Percentiles rank a stretch among this genome's conserved stretches.
Evolutionary conservation across 2,888 invertebrate genomes (phyloP).

Genomic region (Aphrophora alni): DNA sequence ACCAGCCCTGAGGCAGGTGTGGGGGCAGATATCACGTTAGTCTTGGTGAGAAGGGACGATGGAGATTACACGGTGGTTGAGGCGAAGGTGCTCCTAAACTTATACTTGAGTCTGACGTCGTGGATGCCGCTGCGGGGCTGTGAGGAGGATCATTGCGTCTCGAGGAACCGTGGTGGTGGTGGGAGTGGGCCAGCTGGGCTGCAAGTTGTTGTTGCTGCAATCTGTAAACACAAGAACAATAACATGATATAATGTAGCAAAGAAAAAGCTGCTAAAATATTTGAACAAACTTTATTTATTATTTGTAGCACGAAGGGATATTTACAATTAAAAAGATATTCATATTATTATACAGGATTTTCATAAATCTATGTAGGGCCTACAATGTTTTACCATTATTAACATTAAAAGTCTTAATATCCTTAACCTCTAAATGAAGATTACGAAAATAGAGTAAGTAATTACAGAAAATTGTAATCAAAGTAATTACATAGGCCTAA

Average conservation of each 20-base stretch:
- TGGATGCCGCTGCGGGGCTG: slow-evolving; percentile 51
- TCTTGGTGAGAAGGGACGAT: slow-evolving; percentile 52
- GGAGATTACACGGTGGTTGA: slow-evolving; percentile 48
- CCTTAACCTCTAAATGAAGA: too few relatives aligned
- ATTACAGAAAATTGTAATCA: too few relatives aligned
- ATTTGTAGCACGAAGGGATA: neutral
- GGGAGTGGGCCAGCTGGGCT: slow-evolving; percentile 52
- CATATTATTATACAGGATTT: neutral
- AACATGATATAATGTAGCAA: too few relatives aligned
- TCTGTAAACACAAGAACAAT: slow-evolving; percentile 48
- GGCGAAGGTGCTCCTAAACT: slow-evolving; percentile 53
- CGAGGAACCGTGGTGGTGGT: slow-evolving; percentile 45
- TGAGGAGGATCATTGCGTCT: slow-evolving; percentile 44
- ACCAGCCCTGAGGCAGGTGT: slow-evolving; percentile 31
- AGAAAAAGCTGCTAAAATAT: neutral
- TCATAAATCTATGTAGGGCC: too few relatives aligned
- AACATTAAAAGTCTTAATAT: too few relatives aligned
- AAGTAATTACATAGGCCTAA: too few relatives aligned
- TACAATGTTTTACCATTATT: too few relatives aligned
- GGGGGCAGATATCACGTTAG: slow-evolving; percentile 51
- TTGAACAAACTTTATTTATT: neutral
- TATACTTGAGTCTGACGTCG: slow-evolving; percentile 52
- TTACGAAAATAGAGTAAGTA: too few relatives aligned
- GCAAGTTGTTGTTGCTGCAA: slow-evolving; percentile 55
- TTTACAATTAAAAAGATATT: neutral